Conservation (phyloP, 1,140 invertebrate species). For the Sarcophaga bullata region DNA sequence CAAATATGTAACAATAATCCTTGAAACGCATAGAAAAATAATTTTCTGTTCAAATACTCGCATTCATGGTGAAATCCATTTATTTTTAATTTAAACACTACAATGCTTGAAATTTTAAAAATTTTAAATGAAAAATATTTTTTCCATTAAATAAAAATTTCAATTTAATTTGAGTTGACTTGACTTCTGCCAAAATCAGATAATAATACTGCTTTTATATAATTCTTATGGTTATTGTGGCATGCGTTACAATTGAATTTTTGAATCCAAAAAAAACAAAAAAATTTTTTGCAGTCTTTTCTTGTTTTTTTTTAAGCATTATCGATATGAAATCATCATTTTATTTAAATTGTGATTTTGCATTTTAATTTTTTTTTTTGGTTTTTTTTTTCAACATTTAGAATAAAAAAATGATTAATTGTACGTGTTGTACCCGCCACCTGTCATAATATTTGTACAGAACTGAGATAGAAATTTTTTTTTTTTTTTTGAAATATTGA, state of each 20-base stretch:
- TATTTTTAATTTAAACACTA: too few relatives aligned
- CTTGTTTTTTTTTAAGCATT: background rate
- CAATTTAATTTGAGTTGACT: too few relatives aligned
- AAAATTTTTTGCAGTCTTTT: too few relatives aligned
- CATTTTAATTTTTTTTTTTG: background rate
- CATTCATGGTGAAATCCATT: background rate
- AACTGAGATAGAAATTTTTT: background rate
- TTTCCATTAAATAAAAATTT: too few relatives aligned
- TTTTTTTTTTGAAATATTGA: background rate
- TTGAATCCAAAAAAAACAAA: too few relatives aligned
- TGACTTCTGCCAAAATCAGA: too few relatives aligned
- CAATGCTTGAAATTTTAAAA: too few relatives aligned
- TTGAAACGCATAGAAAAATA: slow-evolving; percentile 10
- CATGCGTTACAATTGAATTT: background rate
- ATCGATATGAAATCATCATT: slow-evolving; percentile 9
- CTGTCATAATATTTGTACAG: slow-evolving; percentile 28
- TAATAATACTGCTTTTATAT: too few relatives aligned
- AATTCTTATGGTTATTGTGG: background rate
- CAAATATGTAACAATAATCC: background rate
- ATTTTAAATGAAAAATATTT: too few relatives aligned
- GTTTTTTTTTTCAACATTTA: too few relatives aligned
- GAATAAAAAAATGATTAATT: background rate
- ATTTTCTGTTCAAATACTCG: background rate
- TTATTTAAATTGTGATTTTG: background rate
- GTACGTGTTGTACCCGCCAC: background rate